Conservation (phyloP, 2,797 vertebrate species). For the Hippocampus kuda region DNA sequence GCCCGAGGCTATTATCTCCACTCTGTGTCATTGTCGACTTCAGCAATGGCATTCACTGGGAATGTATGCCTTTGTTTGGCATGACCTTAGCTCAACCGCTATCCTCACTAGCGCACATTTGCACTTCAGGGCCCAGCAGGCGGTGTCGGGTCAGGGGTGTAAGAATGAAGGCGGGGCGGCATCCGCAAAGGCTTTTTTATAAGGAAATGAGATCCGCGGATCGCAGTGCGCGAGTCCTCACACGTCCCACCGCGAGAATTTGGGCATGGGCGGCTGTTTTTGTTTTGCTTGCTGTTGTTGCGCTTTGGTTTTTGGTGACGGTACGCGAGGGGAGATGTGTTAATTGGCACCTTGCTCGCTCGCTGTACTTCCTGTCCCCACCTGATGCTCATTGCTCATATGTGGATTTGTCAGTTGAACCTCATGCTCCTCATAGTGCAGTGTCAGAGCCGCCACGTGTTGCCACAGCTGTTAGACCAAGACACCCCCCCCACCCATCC, state of each 20-base stretch:
- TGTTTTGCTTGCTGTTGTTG: conserved; percentile 23
- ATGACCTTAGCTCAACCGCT: conserved; percentile 78
- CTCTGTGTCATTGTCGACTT: conserved; percentile 68
- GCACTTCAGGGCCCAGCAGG: conserved; percentile 85
- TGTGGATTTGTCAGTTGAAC: conserved; percentile 12
- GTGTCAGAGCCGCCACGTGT: conserved; percentile 6
- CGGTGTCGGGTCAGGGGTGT: conserved; percentile 50
- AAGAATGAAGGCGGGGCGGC: conserved; percentile 16
- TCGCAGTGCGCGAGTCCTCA: conserved; percentile 55
- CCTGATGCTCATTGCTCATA: conserved; percentile 38
- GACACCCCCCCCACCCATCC: neutral
- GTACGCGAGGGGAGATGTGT: conserved; percentile 16
- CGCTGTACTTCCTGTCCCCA: conserved; percentile 31
- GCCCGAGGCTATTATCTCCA: conserved; percentile 54
- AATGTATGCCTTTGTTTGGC: conserved; percentile 80
- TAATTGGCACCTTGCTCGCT: conserved; percentile 32
- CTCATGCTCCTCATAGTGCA: neutral
- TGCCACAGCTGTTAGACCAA: neutral
- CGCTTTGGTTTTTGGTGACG: conserved; percentile 36
- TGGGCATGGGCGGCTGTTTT: conserved; percentile 38
- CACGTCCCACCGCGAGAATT: conserved; percentile 50
- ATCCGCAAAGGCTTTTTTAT: conserved; percentile 62
- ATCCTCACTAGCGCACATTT: conserved; percentile 79
- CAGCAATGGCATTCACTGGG: conserved; percentile 81
- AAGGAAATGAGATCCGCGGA: conserved; percentile 74